These are phyloP conservation scores for Volucella inflata DNA, from an alignment of 2,888 invertebrate genomes.

Conservation along the genomic window DNA sequence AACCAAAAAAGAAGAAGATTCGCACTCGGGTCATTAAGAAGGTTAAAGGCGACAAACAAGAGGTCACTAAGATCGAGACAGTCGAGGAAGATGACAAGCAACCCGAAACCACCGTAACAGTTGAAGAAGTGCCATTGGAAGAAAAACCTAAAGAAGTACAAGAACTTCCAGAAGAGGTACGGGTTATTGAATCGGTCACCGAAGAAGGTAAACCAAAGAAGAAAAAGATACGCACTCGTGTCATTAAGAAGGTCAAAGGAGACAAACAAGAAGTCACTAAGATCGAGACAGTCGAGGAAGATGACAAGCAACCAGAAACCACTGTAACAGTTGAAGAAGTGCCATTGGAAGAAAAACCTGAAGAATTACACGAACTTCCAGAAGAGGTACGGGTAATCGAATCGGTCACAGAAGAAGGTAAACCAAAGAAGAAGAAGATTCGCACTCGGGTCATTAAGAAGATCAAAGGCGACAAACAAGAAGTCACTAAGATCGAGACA, in stretches of 20 bases:
- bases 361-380: slow-evolving; percentile 31
- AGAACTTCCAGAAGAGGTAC: slow-evolving; percentile 81
- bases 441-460: slow-evolving; percentile 52
- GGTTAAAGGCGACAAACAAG: slow-evolving; percentile 47
- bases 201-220: slow-evolving; percentile 54
- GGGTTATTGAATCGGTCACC: slow-evolving; percentile 40
- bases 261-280: slow-evolving; percentile 60
- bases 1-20: slow-evolving; percentile 46
- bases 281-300: slow-evolving; percentile 58
- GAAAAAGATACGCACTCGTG: slow-evolving; percentile 54
- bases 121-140: slow-evolving; percentile 36
- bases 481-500: slow-evolving; percentile 52
- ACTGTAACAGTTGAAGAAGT: slow-evolving; percentile 53
- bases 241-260: slow-evolving; percentile 54
- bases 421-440: slow-evolving; percentile 44
- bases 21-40: slow-evolving; percentile 47
- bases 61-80: slow-evolving; percentile 50
- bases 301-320: slow-evolving; percentile 52
- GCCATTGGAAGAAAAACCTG: slow-evolving; percentile 42
- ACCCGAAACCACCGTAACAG: slow-evolving; percentile 40
- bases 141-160: slow-evolving; percentile 31
- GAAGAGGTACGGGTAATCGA: slow-evolving; percentile 40
- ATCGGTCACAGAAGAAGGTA: slow-evolving; percentile 41
- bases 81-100: slow-evolving; percentile 47
- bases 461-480: slow-evolving; percentile 51